Conservation (phyloP, 2,113 vertebrate genomes). For the Cyphomyrus discorhynchus region DNA sequence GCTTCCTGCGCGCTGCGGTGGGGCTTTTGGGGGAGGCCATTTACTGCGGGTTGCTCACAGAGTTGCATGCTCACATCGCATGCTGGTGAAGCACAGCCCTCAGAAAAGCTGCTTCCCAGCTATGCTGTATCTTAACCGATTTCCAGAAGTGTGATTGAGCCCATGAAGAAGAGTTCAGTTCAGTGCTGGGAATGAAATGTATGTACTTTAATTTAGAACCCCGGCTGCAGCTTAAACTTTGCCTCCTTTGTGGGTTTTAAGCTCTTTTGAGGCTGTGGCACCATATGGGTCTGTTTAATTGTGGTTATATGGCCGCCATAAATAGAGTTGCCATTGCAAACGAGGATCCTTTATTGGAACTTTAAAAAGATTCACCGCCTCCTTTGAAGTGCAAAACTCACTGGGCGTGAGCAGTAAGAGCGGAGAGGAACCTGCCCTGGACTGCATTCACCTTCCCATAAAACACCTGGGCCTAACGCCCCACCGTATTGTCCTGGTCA, state of each 20-base stretch:
- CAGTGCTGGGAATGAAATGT: neutral
- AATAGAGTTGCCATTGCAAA: conserved; percentile 56
- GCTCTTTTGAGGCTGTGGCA: conserved; percentile 38
- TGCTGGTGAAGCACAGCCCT: neutral
- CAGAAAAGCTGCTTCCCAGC: neutral
- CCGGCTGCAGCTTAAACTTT: neutral
- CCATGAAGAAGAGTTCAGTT: neutral
- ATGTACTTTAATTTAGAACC: neutral
- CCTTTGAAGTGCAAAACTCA: conserved; percentile 62
- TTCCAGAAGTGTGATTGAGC: neutral
- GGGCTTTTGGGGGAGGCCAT: neutral
- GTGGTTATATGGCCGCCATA: conserved; percentile 61
- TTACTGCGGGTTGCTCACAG: neutral
- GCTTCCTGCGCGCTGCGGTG: neutral
- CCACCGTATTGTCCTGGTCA: conserved; percentile 59
- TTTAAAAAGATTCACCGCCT: conserved; percentile 49
- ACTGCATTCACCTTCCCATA: conserved; percentile 54
- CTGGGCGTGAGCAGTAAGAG: conserved; percentile 44
- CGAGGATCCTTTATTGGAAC: conserved; percentile 55
- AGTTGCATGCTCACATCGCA: neutral
- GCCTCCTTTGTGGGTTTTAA: conserved; percentile 32
- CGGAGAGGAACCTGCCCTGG: conserved; percentile 42
- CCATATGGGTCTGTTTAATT: conserved; percentile 65
- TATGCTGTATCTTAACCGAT: neutral
- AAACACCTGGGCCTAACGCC: conserved; percentile 61